phyloP scores from a whole-genome alignment of 2,113 vertebrate species.

The Phrynosoma blainvillii region DNA sequence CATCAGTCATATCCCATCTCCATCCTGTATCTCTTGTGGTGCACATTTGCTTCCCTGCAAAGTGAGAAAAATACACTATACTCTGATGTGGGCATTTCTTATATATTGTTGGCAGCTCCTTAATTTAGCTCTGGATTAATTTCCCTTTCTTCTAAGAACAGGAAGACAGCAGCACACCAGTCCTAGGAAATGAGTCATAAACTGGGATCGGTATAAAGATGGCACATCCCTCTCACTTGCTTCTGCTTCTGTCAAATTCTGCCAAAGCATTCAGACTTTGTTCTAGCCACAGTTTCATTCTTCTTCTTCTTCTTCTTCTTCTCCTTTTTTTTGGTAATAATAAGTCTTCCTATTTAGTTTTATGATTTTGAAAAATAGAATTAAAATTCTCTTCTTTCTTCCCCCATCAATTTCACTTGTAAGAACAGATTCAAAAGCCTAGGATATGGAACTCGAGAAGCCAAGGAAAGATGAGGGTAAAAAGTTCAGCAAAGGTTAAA shows the following conservation, averaged over 20 bases:
- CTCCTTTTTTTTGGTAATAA: background rate
- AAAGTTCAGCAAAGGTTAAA: background rate
- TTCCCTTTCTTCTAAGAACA: conserved; percentile 62
- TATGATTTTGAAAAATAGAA: background rate
- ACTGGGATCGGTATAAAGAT: conserved; percentile 45
- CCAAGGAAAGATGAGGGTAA: background rate
- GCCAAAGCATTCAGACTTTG: conserved; percentile 11
- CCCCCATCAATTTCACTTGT: too few relatives aligned
- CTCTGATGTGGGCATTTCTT: conserved; percentile 19
- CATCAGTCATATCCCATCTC: background rate
- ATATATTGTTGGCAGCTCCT: conserved; percentile 7
- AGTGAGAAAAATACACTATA: conserved; percentile 22
- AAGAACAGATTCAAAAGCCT: background rate
- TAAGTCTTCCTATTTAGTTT: background rate
- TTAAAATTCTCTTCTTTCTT: background rate
- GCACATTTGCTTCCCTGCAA: background rate
- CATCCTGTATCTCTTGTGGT: background rate
- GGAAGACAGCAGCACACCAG: conserved; percentile 44
- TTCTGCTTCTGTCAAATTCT: conserved; percentile 14
- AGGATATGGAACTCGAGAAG: background rate
- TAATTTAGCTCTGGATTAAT: conserved; percentile 60
- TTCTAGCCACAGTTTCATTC: conserved; percentile 26
- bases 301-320: background rate
- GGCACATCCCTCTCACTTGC: background rate
- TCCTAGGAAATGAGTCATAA: conserved; percentile 64